Base-by-base conservation (phyloP, 2,797 vertebrate genomes). In the Lindbergichthys nudifrons region DNA sequence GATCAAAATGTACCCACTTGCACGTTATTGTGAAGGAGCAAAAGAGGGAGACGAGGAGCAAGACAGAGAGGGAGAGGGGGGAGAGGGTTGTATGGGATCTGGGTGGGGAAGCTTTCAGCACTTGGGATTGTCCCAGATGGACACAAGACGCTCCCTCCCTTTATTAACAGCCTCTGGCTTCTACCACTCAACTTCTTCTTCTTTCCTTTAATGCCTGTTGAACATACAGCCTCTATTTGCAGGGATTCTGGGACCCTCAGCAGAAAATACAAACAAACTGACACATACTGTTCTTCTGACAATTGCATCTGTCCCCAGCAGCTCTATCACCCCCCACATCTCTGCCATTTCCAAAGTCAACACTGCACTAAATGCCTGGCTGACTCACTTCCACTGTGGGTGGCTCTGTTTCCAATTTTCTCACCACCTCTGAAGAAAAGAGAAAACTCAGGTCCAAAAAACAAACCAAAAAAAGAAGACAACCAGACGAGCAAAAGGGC, bases 381-480 rank as follows among this genome's bases (percentile, higher is more conserved):
- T 92, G 92, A 94, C 90, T 93, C 92, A 93, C 88, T 94, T 90
- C 88, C 86, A 90, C 87, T 83, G 90, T 92, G 92, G 92, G 92
- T 91, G 92, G 91, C 87, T 95, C 93, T 95, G 94, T 92, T 95
- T 95, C 92, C 93, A 94, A 95, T 94, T 93, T 94, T 93, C 89
- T 93, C 92, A 92, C 91, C 90, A 87, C 73, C 80, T 89, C 79
- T 4, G 61, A 81, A 76, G 74, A 82, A 86, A 90, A 84, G 75
- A 88, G 58, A 80, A 85, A 86, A 75, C 77, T 75, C 80, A 76
- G 85, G 77, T 92, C 82, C 90, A 77, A 52, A 84, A 83, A 68
- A 81, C 70, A 74, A 61, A 58, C 8, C 39, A 87, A 82, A 86
- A 91, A 77, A 76, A 54, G 51, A 6, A 69, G 46, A 14, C 79